Percentiles rank a stretch among this genome's conserved stretches.
These are phyloP conservation scores for Galagoides demidoff DNA, from an alignment of 2,797 vertebrate species.

Conservation along the genomic window DNA sequence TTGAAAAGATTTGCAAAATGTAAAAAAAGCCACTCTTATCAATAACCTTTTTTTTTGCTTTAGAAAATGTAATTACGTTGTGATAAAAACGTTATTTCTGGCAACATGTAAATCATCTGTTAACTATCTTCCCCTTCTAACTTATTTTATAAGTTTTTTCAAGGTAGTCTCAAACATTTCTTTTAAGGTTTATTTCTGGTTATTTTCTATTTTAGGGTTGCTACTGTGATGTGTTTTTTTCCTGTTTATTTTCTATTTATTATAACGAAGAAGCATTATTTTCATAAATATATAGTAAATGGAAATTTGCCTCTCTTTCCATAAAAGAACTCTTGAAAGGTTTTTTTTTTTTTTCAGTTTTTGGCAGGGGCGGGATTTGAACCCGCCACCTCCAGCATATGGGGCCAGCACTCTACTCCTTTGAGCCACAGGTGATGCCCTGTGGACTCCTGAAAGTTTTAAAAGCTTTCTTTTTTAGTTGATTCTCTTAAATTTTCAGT, in stretches of 20 bases:
- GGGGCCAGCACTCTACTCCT: no score
- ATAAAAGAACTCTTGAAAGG: not conserved
- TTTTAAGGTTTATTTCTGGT: not conserved
- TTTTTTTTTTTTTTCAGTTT: not conserved
- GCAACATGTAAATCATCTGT: not conserved
- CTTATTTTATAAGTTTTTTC: not conserved
- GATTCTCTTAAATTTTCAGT: not conserved
- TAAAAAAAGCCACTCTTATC: not conserved
- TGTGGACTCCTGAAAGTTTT: not conserved
- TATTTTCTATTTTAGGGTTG: constrained; percentile 12
- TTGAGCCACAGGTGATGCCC: no score
- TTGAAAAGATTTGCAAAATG: not conserved
- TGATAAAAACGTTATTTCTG: constrained; percentile 1
- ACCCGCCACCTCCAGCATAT: no score
- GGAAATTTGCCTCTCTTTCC: not conserved
- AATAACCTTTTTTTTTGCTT: not conserved
- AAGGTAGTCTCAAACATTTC: not conserved
- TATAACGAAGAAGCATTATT: not conserved
- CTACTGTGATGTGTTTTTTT: not conserved
- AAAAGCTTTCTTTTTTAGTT: not conserved
- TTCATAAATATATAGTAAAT: not conserved
- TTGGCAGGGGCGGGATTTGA: no score
- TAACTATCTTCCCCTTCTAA: not conserved
- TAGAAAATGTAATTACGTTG: not conserved
- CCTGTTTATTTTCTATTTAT: not conserved